Evolutionary conservation across 2,797 vertebrate species (phyloP).

Genomic region (Leptodactylus fallax): DNA sequence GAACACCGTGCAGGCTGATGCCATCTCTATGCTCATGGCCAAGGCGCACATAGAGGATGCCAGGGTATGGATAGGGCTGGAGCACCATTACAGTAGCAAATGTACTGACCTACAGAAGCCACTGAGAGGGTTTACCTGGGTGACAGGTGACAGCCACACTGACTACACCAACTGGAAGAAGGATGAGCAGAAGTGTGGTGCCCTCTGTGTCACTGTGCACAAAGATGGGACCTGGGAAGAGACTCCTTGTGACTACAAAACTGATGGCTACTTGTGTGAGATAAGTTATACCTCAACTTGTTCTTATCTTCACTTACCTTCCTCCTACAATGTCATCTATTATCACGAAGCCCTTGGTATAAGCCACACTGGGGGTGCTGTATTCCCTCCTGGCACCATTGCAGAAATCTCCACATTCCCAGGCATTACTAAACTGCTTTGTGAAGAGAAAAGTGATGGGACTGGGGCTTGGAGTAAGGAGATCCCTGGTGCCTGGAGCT

Average conservation of each 20-base stretch:
- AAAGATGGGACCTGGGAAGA: conserved; percentile 67
- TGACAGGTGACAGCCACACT: conserved; percentile 75
- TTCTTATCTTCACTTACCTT: background rate
- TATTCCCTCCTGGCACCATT: conserved; percentile 70
- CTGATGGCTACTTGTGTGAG: conserved; percentile 83
- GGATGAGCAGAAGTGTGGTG: conserved; percentile 67
- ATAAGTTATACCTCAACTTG: conserved; percentile 75
- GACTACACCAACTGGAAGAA: conserved; percentile 78
- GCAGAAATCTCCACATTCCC: conserved; percentile 34
- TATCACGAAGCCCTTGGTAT: conserved; percentile 65
- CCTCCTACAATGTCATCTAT: conserved; percentile 67
- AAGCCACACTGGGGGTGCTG: conserved; percentile 59
- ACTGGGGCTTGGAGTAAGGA: conserved; percentile 65
- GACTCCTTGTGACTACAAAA: conserved; percentile 66
- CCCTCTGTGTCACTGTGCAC: conserved; percentile 75
- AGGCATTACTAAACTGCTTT: background rate
- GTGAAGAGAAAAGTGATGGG: background rate
- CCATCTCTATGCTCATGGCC: conserved; percentile 63
- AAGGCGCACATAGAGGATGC: background rate
- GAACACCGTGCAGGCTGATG: conserved; percentile 65
- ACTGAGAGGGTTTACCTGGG: conserved; percentile 85
- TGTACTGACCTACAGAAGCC: conserved; percentile 58
- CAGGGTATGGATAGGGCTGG: conserved; percentile 83
- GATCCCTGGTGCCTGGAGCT: conserved; percentile 80
- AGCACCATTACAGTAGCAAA: background rate